A percentile compares a stretch with the other conserved stretches of the same genome.
Conservation (phyloP, 53 echinoderm and acorn worm species). For the Hippasteria phrygiana region DNA sequence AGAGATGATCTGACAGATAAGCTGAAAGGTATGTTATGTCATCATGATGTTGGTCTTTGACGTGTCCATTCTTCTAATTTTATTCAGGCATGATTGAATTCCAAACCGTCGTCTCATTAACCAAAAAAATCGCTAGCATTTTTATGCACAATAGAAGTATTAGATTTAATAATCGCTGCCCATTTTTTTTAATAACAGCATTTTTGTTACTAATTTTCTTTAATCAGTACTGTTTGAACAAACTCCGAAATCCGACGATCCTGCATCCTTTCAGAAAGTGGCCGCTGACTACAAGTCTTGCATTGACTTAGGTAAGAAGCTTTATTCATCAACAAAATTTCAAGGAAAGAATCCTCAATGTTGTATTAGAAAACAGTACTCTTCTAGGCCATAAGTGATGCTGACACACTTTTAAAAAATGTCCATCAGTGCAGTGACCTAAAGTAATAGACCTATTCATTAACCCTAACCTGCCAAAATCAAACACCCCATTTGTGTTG, state of each 20-base stretch:
- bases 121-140: not conserved
- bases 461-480: too few relatives aligned
- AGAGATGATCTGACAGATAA: conserved; percentile 20
- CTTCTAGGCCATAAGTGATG: too few relatives aligned
- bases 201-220: not conserved
- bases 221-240: conserved; percentile 31
- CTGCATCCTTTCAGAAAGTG: conserved; percentile 1
- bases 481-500: too few relatives aligned
- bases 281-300: conserved; percentile 35
- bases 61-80: not conserved
- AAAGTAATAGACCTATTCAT: too few relatives aligned
- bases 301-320: conserved; percentile 35
- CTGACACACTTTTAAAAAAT: too few relatives aligned
- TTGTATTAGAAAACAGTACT: too few relatives aligned
- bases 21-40: conserved; percentile 14
- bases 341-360: too few relatives aligned
- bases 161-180: not conserved
- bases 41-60: not conserved
- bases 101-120: too few relatives aligned
- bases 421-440: too few relatives aligned
- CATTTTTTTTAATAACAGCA: not conserved
- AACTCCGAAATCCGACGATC: not conserved
- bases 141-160: not conserved
- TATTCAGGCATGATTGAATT: not conserved
- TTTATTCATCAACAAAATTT: not conserved